Evolutionary conservation across 1,140 invertebrate species (phyloP).

Genomic region (Drosophila gunungcola): DNA sequence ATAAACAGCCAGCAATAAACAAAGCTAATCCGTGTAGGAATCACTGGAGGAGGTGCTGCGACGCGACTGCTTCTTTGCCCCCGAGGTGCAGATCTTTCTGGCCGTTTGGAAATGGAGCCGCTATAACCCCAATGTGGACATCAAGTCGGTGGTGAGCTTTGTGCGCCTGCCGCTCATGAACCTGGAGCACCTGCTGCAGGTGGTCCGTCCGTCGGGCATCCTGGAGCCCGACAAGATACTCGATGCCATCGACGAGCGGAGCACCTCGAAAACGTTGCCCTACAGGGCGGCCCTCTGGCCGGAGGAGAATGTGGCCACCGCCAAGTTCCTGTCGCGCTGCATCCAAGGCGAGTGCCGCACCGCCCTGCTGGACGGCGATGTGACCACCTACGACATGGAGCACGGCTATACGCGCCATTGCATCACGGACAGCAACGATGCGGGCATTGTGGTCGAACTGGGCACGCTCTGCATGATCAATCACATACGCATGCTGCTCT

Average conservation of each 20-base stretch:
- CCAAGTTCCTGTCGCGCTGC: slow-evolving; percentile 91
- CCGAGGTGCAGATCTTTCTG: slow-evolving; percentile 97
- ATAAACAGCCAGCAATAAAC: neutral
- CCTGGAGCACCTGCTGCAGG: slow-evolving; percentile 93
- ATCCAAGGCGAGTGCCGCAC: slow-evolving; percentile 94
- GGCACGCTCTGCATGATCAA: slow-evolving; percentile 96
- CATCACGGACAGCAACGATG: slow-evolving; percentile 91
- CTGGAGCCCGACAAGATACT: slow-evolving; percentile 95
- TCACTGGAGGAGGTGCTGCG: slow-evolving; percentile 93
- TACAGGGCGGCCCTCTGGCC: slow-evolving; percentile 93
- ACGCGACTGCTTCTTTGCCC: slow-evolving; percentile 97
- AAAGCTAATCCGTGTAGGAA: slow-evolving; percentile 84
- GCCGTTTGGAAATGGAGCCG: slow-evolving; percentile 94
- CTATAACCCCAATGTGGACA: slow-evolving; percentile 89
- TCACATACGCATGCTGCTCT: slow-evolving; percentile 95
- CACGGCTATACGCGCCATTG: slow-evolving; percentile 95
- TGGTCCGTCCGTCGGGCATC: slow-evolving; percentile 93
- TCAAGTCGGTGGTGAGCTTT: slow-evolving; percentile 86
- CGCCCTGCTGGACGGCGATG: slow-evolving; percentile 95
- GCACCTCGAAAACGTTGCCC: slow-evolving; percentile 90
- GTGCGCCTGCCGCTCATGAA: slow-evolving; percentile 95
- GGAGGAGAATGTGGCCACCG: slow-evolving; percentile 96
- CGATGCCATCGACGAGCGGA: slow-evolving; percentile 96
- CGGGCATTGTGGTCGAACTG: slow-evolving; percentile 94
- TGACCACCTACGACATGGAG: slow-evolving; percentile 85